Evolutionary conservation across 2,797 vertebrate genomes (phyloP).

Genomic region (Mycteria americana): DNA sequence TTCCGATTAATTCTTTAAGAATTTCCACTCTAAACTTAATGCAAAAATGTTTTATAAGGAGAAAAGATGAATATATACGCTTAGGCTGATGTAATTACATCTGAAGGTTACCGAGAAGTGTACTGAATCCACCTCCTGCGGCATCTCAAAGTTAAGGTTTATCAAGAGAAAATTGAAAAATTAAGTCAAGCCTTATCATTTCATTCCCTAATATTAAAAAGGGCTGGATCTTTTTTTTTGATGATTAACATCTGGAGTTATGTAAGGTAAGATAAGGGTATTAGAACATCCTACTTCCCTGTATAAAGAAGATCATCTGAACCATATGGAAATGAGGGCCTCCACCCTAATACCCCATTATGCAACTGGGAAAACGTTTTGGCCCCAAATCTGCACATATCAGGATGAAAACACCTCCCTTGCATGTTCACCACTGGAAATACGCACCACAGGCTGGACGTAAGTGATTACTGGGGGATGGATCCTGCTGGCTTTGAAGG

Average conservation of each 20-base stretch:
- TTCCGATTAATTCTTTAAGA: not conserved
- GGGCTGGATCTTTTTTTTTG: conserved; percentile 12
- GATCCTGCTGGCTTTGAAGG: not conserved
- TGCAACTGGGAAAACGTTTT: conserved; percentile 2
- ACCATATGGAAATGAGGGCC: conserved; percentile 37
- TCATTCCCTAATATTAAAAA: conserved; percentile 43
- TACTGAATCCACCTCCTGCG: not conserved
- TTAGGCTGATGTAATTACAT: not conserved
- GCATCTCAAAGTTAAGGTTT: conserved; percentile 15
- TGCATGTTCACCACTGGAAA: not conserved
- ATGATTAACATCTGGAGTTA: conserved; percentile 57
- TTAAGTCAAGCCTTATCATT: conserved; percentile 47
- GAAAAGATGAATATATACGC: not conserved
- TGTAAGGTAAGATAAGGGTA: conserved; percentile 45
- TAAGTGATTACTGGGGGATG: not conserved
- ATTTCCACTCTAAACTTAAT: not conserved
- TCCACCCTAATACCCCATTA: conserved; percentile 42
- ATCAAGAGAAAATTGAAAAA: conserved; percentile 28
- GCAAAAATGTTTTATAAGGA: not conserved
- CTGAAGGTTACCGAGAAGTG: not conserved
- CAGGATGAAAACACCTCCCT: not conserved
- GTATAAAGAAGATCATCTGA: conserved; percentile 17
- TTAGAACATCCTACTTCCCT: conserved; percentile 44
- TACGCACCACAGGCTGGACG: not conserved
- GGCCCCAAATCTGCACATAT: not conserved